Percentiles rank a stretch among this genome's conserved stretches.
phyloP scores from a whole-genome alignment of 2,888 invertebrate genomes.

The Pseudococcus longispinus region DNA sequence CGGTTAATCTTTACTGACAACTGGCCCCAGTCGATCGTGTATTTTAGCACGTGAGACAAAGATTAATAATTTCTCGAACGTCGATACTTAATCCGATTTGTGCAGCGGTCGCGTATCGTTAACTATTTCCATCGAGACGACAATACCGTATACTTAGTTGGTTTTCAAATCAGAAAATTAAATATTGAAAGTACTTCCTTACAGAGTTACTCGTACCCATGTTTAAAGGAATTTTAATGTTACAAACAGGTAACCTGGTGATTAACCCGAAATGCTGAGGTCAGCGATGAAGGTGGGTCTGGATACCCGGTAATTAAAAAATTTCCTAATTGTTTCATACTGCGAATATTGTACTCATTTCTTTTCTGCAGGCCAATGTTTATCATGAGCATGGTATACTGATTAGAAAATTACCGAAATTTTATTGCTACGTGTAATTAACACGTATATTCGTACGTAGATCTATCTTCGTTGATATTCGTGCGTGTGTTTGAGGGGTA shows the following conservation, averaged over 20 bases:
- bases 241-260: not conserved
- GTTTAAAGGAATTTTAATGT: not conserved
- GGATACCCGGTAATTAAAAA: not conserved
- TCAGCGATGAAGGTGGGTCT: not conserved
- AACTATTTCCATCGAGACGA: not conserved
- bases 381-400: not conserved
- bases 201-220: no score
- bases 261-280: not conserved
- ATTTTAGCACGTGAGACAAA: conserved; percentile 10
- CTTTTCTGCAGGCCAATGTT: not conserved
- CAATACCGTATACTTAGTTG: not conserved
- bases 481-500: no score
- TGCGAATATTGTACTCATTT: not conserved
- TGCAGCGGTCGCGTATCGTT: not conserved
- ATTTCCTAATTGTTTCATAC: not conserved
- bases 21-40: not conserved
- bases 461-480: not conserved
- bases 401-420: not conserved
- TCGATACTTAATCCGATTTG: not conserved
- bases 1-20: not conserved
- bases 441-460: not conserved
- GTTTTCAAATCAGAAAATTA: not conserved
- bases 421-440: not conserved
- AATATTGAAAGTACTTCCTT: not conserved
- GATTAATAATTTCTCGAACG: not conserved